Base-by-base conservation (phyloP, 2,797 vertebrate species). In the Catostomus latipinnis region DNA sequence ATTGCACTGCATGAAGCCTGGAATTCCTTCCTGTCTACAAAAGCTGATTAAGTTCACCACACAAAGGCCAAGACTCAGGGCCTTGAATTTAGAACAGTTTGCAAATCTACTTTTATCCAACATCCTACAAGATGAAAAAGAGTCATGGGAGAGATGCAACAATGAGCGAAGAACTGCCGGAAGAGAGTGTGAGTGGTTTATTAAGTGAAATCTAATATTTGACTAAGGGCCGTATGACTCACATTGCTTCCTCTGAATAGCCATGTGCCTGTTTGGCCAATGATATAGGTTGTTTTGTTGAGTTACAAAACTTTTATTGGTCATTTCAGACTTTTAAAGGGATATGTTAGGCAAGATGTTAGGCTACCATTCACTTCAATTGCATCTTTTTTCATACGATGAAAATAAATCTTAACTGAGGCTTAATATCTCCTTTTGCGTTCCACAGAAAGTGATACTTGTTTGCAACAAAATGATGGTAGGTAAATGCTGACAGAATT, bases 31-130 rank as follows among this genome's bases (percentile, higher is more conserved):
- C 86, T 86, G 70, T 88, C 87, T 87, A 76, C 77, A 81, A 77
- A 67, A 49, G 71, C 78, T 88, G 86, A 93, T 90, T 87, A 81
- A 88, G 81, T 88, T 89, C 88, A 84, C n/a, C 75, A 66, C 75
- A 90, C 86, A 91, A 89, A 89, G 82, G 70, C 18, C 7, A 0
- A 0, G 58, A 83, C 73, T 78, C 87, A 53, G 73, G 62, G 74
- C 0, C 49, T 76, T 57, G 83, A 83, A 83, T 69, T 78, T 80
- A 80, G 82, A 88, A 76, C 18, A 46, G 83, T 46, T 79, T 74
- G 82, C 85, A 90, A 87, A 91, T 91, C 89, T 83, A 81, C 86
- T 84, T 81, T 84, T 75, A 56, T 86, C 66, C 69, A 86, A 87
- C 86, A 70, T 90, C 84, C 88, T 81, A 69, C 82, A 87, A 75